phyloP scores from a whole-genome alignment of 2,888 invertebrate genomes.

The Formica aserva region DNA sequence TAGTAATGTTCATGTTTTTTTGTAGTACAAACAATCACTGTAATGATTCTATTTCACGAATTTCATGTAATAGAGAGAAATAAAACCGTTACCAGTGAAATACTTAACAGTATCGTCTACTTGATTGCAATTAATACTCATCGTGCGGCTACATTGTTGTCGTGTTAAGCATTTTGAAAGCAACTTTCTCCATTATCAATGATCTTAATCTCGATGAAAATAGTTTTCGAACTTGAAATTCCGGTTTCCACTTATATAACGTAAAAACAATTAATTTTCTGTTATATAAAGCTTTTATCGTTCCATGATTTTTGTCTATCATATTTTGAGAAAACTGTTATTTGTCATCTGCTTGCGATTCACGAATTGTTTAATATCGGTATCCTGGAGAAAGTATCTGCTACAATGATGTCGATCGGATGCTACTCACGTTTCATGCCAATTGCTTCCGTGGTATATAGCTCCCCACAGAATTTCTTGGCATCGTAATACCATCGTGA shows the following conservation, averaged over 20 bases:
- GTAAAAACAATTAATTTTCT: background rate
- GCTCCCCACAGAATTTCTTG: constrained; percentile 73
- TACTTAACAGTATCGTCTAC: constrained; percentile 52
- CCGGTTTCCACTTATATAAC: background rate
- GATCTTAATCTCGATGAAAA: constrained; percentile 13
- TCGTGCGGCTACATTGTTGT: constrained; percentile 33
- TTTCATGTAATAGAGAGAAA: background rate
- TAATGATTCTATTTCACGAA: background rate
- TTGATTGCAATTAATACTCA: constrained; percentile 69
- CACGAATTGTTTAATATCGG: constrained; percentile 64
- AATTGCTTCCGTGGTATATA: constrained; percentile 83
- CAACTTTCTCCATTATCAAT: constrained; percentile 63
- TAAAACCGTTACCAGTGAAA: background rate
- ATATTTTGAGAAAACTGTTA: constrained; percentile 34
- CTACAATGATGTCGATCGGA: constrained; percentile 67
- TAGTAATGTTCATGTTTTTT: constrained; percentile 12
- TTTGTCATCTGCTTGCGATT: constrained; percentile 64
- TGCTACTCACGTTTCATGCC: constrained; percentile 78
- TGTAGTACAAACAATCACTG: background rate
- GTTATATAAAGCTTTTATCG: background rate
- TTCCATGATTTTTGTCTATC: background rate
- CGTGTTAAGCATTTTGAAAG: constrained; percentile 64
- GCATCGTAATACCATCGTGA: constrained; percentile 73
- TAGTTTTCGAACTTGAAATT: background rate
- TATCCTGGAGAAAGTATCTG: constrained; percentile 77